phyloP scores from a whole-genome alignment of 2,113 vertebrate species.

The Percina caprodes region DNA sequence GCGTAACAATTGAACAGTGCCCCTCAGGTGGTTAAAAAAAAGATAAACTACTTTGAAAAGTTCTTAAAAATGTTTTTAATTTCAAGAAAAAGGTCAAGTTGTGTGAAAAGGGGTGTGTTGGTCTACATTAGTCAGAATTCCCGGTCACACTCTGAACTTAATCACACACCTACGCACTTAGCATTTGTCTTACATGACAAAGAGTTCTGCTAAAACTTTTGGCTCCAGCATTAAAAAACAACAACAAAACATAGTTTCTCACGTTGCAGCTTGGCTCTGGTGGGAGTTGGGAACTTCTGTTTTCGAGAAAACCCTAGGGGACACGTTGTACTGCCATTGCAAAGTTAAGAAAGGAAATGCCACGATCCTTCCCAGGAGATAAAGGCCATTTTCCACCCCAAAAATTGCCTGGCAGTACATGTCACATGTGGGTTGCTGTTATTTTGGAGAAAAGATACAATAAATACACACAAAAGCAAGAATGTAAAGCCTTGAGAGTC shows the following conservation, averaged over 20 bases:
- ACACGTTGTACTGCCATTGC: conserved; percentile 14
- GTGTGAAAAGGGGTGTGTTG: not conserved
- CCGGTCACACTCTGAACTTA: not conserved
- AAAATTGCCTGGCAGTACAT: conserved; percentile 19
- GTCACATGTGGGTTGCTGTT: conserved; percentile 20
- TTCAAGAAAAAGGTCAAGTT: not conserved
- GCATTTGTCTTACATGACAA: not conserved
- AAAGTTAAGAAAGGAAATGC: conserved; percentile 67
- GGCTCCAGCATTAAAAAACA: not conserved
- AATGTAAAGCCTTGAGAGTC: not conserved
- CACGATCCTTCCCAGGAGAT: conserved; percentile 60
- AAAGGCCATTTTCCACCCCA: conserved; percentile 37
- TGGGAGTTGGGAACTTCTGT: not conserved
- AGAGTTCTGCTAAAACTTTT: not conserved
- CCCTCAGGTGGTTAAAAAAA: not conserved
- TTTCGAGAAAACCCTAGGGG: conserved; percentile 28
- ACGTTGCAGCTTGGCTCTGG: conserved; percentile 14
- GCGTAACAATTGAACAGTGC: not conserved
- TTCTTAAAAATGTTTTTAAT: not conserved
- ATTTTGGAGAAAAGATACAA: conserved; percentile 17
- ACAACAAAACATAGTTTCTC: not conserved
- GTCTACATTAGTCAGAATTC: conserved; percentile 2
- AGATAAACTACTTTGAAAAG: not conserved
- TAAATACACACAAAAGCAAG: not conserved
- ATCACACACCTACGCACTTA: not conserved